Base-by-base conservation (phyloP, 2,113 vertebrate species). In the Struthio camelus region DNA sequence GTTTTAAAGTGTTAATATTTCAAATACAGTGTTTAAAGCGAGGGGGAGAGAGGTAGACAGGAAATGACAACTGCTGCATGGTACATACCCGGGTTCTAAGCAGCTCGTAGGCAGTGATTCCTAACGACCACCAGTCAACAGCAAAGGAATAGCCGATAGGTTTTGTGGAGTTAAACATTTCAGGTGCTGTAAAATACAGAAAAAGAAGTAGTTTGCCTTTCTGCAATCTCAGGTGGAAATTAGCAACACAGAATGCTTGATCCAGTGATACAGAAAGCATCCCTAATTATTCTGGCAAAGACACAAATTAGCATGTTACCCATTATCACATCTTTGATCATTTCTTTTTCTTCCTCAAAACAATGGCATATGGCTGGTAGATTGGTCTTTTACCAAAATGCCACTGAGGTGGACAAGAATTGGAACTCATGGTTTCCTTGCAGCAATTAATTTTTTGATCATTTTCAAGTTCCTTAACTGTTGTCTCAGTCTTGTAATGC, bases 71-170 rank as follows among this genome's bases (percentile, higher is more conserved):
- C 36, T 67, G 56, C n/a, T 9, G 0, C 6, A 8, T 9, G 11
- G 72, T 59, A 81, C 14, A 0, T 98, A 99, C 99, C 98, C 99
- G 98, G 96, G 99, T 99, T 97, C 99, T 97, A 25, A 99, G 97
- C 51, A 99, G 98, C 96, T 99, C 99, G 2, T 99, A 99, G 5
- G 99, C 99, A 1, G 99, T 99, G 97, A 99, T 95, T 24, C 98
- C 98, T 90, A 98, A 44, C 0, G 98, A 98, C 98, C 98, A 98
- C 98, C 98, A 98, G 97, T 98, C 98, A 76, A 98, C 98, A 3
- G 98, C 98, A 28, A 99, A 99, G 87, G 99, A 99, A 87, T 99
- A 99, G 42, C 99, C 98, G 0, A 98, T 97, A 80, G 99, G 98
- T 76, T 97, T 98, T 65, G 98, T 98, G 48, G 97, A 97, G 97